Conservation (phyloP, 2,888 invertebrate species). For the Allygus modestus region DNA sequence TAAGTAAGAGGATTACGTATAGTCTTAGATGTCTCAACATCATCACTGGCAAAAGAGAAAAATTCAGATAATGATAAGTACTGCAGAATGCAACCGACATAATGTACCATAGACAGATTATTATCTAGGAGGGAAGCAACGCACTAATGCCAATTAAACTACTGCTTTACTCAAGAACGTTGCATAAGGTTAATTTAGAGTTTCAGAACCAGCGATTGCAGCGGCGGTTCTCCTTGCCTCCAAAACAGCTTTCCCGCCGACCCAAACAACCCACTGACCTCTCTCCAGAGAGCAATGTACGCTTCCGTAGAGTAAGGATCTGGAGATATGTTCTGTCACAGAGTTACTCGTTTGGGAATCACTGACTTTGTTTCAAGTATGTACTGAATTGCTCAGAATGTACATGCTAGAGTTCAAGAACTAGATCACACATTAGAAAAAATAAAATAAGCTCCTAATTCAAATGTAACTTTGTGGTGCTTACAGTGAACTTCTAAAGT, state of each 20-base stretch:
- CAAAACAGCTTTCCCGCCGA: conserved; percentile 31
- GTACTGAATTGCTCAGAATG: no score
- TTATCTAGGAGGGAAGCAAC: conserved; percentile 17
- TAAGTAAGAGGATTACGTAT: no score
- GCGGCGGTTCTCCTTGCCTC: conserved; percentile 26
- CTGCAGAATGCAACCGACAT: background rate
- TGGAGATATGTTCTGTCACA: background rate
- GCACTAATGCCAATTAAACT: conserved; percentile 39
- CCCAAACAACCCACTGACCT: conserved; percentile 31
- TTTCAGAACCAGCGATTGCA: background rate
- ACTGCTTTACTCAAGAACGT: conserved; percentile 34
- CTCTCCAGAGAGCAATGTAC: background rate
- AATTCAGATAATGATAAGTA: no score
- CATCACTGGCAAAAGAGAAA: no score
- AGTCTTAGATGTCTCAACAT: no score
- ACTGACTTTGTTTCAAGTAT: background rate
- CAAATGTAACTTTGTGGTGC: no score
- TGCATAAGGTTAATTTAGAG: conserved; percentile 38
- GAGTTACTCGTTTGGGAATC: background rate
- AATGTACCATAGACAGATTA: conserved; percentile 22
- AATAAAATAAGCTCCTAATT: no score
- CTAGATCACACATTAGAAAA: no score
- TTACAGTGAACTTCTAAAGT: no score
- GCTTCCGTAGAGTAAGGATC: background rate
- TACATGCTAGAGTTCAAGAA: no score